phyloP scores from a whole-genome alignment of 2,888 invertebrate species.

The Eledona agricola region DNA sequence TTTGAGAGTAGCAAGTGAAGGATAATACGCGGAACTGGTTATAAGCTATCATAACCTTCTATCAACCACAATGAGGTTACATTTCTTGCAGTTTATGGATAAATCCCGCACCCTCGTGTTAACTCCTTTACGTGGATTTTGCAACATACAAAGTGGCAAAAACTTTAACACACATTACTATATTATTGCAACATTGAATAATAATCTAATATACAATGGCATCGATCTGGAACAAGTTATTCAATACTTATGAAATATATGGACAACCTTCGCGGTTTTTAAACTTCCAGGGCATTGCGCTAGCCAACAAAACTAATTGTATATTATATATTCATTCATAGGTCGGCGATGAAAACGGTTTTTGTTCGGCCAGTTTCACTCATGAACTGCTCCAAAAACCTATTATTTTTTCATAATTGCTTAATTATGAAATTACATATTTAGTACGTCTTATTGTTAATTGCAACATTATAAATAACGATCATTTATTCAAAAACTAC shows the following conservation, averaged over 20 bases:
- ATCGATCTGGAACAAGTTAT: conserved; percentile 48
- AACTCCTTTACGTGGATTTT: no score
- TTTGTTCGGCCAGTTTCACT: no score
- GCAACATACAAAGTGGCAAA: conserved; percentile 16
- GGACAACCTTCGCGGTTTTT: conserved; percentile 50
- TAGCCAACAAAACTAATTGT: conserved; percentile 44
- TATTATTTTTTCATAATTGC: no score
- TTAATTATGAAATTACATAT: no score
- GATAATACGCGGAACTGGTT: conserved; percentile 29
- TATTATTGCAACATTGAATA: conserved; percentile 39
- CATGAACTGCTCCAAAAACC: no score
- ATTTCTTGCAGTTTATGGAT: conserved; percentile 3
- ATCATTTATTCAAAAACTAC: no score
- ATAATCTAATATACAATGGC: conserved; percentile 44
- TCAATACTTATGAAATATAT: conserved; percentile 48
- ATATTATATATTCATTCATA: conserved; percentile 39
- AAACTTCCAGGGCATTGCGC: conserved; percentile 52
- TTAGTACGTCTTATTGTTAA: no score
- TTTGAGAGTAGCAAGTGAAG: conserved; percentile 19
- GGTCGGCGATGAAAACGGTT: conserved; percentile 27
- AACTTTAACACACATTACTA: conserved; percentile 19
- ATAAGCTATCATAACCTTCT: conserved; percentile 30
- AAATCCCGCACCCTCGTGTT: neutral
- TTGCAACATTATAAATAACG: no score
- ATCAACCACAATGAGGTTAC: conserved; percentile 24